These are phyloP conservation scores for Heliconius cydno DNA, from an alignment of 2,888 invertebrate species.

Conservation along the genomic window DNA sequence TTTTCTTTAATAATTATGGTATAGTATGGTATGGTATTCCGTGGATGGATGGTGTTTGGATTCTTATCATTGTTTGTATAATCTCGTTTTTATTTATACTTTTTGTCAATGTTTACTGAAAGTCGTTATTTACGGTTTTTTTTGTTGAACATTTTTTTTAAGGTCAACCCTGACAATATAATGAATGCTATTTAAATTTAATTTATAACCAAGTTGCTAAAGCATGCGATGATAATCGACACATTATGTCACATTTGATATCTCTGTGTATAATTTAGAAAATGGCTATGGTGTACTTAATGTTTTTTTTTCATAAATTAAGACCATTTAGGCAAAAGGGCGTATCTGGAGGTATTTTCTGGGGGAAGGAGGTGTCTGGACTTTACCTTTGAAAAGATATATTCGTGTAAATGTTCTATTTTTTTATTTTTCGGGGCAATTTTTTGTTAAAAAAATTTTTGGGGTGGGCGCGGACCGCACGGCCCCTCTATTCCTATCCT, in stretches of 20 bases:
- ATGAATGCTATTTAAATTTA: slow-evolving; percentile 25
- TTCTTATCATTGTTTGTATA: neutral
- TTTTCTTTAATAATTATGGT: neutral
- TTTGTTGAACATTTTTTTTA: neutral
- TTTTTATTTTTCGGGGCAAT: no score
- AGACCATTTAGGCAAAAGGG: no score
- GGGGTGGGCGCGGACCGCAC: no score
- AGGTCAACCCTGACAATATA: slow-evolving; percentile 29
- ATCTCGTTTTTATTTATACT: no score
- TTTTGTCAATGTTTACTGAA: no score
- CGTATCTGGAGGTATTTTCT: no score
- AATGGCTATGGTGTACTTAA: neutral
- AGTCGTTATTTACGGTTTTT: neutral
- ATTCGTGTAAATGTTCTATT: no score
- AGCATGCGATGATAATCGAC: neutral
- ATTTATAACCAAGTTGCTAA: slow-evolving; percentile 18
- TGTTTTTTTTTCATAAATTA: neutral
- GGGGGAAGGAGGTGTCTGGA: no score
- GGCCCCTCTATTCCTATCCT: no score
- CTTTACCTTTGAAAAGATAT: no score
- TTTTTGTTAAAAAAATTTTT: no score
- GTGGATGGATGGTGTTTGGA: neutral
- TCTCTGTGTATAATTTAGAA: neutral
- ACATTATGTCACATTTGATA: neutral
- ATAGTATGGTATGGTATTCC: neutral